Conservation (phyloP, 2,113 vertebrate genomes). For the Dascyllus trimaculatus region DNA sequence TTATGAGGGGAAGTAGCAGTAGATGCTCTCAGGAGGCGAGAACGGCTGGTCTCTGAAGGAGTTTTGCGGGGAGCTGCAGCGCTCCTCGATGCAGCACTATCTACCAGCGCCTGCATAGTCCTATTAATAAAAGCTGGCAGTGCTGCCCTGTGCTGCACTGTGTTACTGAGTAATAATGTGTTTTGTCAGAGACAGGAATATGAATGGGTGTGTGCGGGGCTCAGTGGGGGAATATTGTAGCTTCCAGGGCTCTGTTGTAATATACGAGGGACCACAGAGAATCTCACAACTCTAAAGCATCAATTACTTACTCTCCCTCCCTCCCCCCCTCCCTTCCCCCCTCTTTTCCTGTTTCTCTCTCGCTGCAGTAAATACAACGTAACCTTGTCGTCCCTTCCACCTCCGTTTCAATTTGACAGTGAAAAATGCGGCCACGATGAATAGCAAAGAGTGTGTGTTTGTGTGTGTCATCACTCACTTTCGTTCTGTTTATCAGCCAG, state of each 20-base stretch:
- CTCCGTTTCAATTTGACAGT: conserved; percentile 63
- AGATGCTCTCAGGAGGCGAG: conserved; percentile 13
- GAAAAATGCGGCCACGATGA: conserved; percentile 61
- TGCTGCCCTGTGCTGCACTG: conserved; percentile 62
- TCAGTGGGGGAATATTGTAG: conserved; percentile 62
- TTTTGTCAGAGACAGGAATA: conserved; percentile 74
- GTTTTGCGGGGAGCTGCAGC: conserved; percentile 30
- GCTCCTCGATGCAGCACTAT: conserved; percentile 43
- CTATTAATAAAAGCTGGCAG: conserved; percentile 77
- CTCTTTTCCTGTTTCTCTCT: neutral
- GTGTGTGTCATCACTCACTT: conserved; percentile 27
- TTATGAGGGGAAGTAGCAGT: neutral
- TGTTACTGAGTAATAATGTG: conserved; percentile 74
- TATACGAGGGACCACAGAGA: conserved; percentile 74
- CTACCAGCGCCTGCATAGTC: conserved; percentile 43
- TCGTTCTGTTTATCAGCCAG: conserved; percentile 34
- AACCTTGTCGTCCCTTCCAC: conserved; percentile 67
- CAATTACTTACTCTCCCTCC: conserved; percentile 55
- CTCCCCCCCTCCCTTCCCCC: neutral
- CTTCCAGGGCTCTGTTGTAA: conserved; percentile 75
- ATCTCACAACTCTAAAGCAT: conserved; percentile 74
- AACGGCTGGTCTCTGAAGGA: conserved; percentile 30
- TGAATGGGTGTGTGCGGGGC: conserved; percentile 44
- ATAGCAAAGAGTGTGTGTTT: conserved; percentile 25
- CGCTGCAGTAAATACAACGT: conserved; percentile 68